phyloP scores from a whole-genome alignment of 2,797 vertebrate genomes.

The Artibeus jamaicensis region DNA sequence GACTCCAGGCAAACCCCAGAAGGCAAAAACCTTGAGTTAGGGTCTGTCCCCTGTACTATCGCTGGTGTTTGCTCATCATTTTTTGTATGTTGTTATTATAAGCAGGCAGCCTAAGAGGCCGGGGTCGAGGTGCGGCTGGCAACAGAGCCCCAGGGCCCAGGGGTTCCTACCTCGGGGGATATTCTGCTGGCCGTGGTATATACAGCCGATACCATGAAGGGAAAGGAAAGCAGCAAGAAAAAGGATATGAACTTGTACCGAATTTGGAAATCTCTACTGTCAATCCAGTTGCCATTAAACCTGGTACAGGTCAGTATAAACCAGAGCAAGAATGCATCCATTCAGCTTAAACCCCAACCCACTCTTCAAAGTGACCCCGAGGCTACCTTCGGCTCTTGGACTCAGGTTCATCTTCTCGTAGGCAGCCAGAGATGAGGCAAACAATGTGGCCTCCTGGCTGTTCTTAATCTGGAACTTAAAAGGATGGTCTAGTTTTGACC shows the following conservation, averaged over 20 bases:
- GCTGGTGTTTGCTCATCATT: conserved; percentile 65
- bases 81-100: conserved; percentile 88
- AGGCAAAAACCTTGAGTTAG: fast-evolving
- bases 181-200: conserved; percentile 98
- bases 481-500: neutral
- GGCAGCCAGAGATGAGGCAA: neutral
- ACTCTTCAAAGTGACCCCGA: neutral
- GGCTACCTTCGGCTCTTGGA: neutral
- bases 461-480: neutral
- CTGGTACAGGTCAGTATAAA: conserved; percentile 95
- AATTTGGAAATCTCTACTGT: conserved; percentile 95
- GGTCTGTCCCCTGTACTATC: fast-evolving
- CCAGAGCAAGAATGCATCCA: neutral
- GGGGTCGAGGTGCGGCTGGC: conserved; percentile 94
- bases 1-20: neutral
- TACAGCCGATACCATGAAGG: conserved; percentile 99
- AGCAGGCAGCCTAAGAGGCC: conserved; percentile 99
- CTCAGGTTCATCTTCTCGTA: neutral
- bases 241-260: conserved; percentile 96
- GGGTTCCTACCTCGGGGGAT: conserved; percentile 98
- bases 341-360: neutral
- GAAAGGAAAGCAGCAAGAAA: conserved; percentile 96
- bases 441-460: neutral
- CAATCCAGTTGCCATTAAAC: conserved; percentile 96
- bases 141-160: conserved; percentile 96